Percentiles rank a stretch among this genome's conserved stretches.
Evolutionary conservation across 64 coral and sea anemone genomes (phyloP).

Genomic region (Cladopsammia gracilis): DNA sequence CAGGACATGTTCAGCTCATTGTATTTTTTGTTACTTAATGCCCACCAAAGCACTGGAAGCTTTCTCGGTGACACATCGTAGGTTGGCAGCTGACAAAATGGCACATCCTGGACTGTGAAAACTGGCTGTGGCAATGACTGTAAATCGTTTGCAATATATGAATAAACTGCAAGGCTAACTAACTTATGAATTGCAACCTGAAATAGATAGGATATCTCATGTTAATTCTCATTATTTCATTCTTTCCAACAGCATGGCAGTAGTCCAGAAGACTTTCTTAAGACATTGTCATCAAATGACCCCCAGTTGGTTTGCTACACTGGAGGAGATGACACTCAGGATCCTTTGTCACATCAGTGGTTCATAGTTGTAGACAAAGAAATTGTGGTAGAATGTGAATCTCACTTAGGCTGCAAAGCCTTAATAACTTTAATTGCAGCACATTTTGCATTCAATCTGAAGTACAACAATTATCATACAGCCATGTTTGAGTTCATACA

Average conservation of each 20-base stretch:
- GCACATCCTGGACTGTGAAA: no score
- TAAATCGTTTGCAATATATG: no score
- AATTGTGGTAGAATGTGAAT: constrained; percentile 15
- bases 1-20: no score
- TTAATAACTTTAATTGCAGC: constrained; percentile 36
- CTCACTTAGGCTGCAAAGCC: constrained; percentile 20
- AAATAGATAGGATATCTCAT: not conserved
- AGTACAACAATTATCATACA: constrained; percentile 18
- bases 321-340: not conserved
- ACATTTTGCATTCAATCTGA: constrained; percentile 34
- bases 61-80: no score
- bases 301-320: constrained; percentile 30
- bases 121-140: no score
- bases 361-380: constrained; percentile 43
- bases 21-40: no score
- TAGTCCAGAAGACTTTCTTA: constrained; percentile 3
- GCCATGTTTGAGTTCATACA: not conserved
- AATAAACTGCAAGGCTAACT: no score
- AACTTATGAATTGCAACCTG: not conserved
- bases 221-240: not conserved
- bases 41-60: no score
- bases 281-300: constrained; percentile 26
- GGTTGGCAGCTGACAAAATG: no score
- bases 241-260: constrained; percentile 27
- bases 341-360: not conserved